These are phyloP conservation scores for Metaphire vulgaris DNA, from an alignment of 1,140 invertebrate species.

Conservation along the genomic window DNA sequence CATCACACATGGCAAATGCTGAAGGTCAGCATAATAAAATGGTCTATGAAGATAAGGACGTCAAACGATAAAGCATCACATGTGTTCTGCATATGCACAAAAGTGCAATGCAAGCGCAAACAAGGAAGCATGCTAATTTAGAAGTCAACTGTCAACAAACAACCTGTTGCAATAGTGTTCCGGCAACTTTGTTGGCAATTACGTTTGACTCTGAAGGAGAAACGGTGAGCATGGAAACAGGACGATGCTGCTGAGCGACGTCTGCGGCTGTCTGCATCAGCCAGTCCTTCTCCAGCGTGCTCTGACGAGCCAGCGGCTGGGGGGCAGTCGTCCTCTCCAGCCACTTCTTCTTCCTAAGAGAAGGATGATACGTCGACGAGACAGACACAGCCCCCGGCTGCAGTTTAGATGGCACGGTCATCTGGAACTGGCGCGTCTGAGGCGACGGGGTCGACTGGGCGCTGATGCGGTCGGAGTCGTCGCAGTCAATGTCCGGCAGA, in stretches of 20 bases:
- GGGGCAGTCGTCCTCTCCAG: not conserved
- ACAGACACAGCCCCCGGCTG: conserved; percentile 36
- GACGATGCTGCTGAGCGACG: not conserved
- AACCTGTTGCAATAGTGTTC: conserved; percentile 20
- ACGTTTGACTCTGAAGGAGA: conserved; percentile 4
- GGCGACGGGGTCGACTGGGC: conserved; percentile 35
- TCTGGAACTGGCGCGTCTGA: conserved; percentile 18
- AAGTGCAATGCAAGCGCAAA: no score
- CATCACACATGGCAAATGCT: no score
- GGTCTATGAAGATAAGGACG: no score
- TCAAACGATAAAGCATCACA: no score
- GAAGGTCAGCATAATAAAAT: no score
- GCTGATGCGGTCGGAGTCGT: conserved; percentile 41
- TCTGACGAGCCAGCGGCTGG: conserved; percentile 1
- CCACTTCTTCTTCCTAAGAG: conserved; percentile 55
- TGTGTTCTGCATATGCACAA: no score
- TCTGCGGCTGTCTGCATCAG: conserved; percentile 36
- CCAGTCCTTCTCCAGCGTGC: conserved; percentile 42
- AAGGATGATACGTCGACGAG: conserved; percentile 57
- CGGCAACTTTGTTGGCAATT: conserved; percentile 18
- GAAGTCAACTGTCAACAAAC: no score
- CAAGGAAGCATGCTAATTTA: no score
- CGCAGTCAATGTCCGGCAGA: conserved; percentile 41
- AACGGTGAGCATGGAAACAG: not conserved
- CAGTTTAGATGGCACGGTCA: conserved; percentile 38